Conservation (phyloP, 2,797 vertebrate species). For the Clarias laeviceps region DNA sequence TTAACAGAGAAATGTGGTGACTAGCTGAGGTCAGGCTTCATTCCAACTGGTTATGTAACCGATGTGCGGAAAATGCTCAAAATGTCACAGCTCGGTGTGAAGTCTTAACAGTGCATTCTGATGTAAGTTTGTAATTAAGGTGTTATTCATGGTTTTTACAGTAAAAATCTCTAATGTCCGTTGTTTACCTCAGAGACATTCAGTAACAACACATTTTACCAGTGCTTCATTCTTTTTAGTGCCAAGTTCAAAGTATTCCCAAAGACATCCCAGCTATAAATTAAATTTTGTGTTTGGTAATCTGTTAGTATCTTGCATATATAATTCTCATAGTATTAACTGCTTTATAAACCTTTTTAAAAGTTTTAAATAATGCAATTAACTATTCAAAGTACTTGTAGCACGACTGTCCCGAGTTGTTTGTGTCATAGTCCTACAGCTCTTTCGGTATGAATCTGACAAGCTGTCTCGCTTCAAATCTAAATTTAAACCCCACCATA, state of each 20-base stretch:
- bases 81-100: not conserved
- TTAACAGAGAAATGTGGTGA: too few relatives aligned
- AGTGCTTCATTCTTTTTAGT: not conserved
- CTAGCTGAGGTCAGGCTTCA: too few relatives aligned
- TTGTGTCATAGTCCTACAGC: constrained; percentile 61
- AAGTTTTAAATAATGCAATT: too few relatives aligned
- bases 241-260: not conserved
- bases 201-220: not conserved
- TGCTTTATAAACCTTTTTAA: too few relatives aligned
- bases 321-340: too few relatives aligned
- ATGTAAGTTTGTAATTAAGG: not conserved
- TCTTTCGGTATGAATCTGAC: constrained; percentile 53
- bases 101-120: not conserved
- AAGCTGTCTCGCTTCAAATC: constrained; percentile 59
- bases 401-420: constrained; percentile 45
- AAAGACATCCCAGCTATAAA: not conserved
- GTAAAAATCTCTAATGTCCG: not conserved
- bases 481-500: constrained; percentile 62
- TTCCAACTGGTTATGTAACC: not conserved
- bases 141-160: not conserved
- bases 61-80: not conserved
- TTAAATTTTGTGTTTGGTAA: not conserved
- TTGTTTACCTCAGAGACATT: not conserved
- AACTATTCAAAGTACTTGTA: not conserved
- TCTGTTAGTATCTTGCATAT: too few relatives aligned